Conservation (phyloP, 1,140 invertebrate species). For the Zophobas atratus region DNA sequence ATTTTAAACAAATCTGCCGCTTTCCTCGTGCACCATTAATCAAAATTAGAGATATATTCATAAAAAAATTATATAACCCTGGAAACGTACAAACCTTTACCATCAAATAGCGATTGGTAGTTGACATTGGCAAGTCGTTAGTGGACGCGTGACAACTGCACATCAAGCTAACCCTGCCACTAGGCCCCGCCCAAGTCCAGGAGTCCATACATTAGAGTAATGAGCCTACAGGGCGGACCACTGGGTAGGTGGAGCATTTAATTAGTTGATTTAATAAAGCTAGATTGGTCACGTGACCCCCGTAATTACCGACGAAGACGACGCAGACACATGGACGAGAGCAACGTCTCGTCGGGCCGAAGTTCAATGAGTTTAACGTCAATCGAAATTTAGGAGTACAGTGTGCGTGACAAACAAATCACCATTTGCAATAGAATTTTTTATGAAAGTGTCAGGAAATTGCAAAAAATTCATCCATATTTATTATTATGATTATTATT, state of each 20-base stretch:
- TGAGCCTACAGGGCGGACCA: conserved; percentile 58
- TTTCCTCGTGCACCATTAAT: conserved; percentile 24
- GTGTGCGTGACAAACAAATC: no score
- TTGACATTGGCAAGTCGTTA: conserved; percentile 55
- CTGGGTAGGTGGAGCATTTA: conserved; percentile 61
- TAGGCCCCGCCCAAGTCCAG: conserved; percentile 58
- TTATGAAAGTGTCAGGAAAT: no score
- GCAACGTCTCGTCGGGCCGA: not conserved
- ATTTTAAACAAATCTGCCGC: conserved; percentile 31
- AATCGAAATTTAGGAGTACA: no score
- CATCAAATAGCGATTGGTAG: conserved; percentile 54
- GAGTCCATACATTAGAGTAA: conserved; percentile 61
- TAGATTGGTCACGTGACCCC: conserved; percentile 52
- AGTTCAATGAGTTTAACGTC: no score
- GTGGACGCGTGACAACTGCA: conserved; percentile 57
- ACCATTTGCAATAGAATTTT: no score
- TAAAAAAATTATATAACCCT: conserved; percentile 33
- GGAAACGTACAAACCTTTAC: conserved; percentile 49
- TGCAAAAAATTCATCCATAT: no score
- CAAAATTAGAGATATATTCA: conserved; percentile 18
- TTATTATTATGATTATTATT: no score
- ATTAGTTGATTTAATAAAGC: conserved; percentile 61
- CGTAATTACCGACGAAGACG: not conserved
- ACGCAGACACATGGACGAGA: not conserved
- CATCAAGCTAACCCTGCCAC: conserved; percentile 56